Evolutionary conservation across 1,140 invertebrate genomes (phyloP).

Genomic region (Ips typographus): DNA sequence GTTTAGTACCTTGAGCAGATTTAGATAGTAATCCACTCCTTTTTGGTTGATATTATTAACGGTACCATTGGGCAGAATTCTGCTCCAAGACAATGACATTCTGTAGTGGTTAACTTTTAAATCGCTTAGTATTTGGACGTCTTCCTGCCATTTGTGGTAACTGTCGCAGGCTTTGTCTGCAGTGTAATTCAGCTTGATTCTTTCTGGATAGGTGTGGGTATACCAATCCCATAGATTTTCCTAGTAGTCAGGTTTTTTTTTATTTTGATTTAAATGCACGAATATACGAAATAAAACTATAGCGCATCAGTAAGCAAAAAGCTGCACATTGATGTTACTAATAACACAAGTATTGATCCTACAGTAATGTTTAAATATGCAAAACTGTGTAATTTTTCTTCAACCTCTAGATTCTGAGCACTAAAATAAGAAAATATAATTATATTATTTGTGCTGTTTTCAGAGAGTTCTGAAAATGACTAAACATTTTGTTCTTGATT

Average conservation of each 20-base stretch:
- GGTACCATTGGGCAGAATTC: conserved; percentile 46
- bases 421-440: too few relatives aligned
- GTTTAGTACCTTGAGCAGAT: conserved; percentile 53
- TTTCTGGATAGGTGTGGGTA: conserved; percentile 56
- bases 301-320: too few relatives aligned
- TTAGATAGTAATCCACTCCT: conserved; percentile 65
- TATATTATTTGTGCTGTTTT: too few relatives aligned
- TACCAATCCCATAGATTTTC: conserved; percentile 62
- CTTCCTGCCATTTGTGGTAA: conserved; percentile 61
- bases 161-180: conserved; percentile 62
- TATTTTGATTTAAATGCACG: too few relatives aligned
- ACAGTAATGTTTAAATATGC: too few relatives aligned
- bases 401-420: too few relatives aligned
- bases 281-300: too few relatives aligned
- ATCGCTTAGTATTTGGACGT: conserved; percentile 55
- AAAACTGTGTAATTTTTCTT: too few relatives aligned
- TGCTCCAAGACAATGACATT: conserved; percentile 64
- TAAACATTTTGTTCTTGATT: too few relatives aligned
- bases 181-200: conserved; percentile 56
- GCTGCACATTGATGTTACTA: background rate
- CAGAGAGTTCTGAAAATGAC: too few relatives aligned
- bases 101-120: conserved; percentile 57
- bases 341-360: background rate
- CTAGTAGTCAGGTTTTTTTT: conserved; percentile 27
- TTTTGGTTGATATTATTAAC: conserved; percentile 58